A percentile compares a stretch with the other conserved stretches of the same genome.
Conservation (phyloP, 2,113 vertebrate species). For the Gasterosteus nipponicus region DNA sequence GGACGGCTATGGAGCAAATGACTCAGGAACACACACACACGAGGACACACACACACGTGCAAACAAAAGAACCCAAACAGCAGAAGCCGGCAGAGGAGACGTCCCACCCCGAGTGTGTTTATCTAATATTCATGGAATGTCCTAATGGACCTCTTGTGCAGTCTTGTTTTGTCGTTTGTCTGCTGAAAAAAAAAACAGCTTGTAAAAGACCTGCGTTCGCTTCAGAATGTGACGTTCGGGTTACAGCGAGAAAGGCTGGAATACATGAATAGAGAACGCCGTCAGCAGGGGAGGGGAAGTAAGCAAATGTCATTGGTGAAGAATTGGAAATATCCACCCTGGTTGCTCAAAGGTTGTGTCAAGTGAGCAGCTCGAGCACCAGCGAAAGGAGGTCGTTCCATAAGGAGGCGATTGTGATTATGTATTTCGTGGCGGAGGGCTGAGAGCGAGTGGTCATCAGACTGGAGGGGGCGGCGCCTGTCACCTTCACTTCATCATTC, state of each 20-base stretch:
- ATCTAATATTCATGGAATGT: constrained; percentile 68
- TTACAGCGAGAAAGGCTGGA: constrained; percentile 7
- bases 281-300: constrained; percentile 6
- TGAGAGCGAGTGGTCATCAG: neutral
- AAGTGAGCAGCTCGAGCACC: too few species aligned
- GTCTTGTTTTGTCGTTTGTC: constrained; percentile 47
- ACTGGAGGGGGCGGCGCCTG: neutral
- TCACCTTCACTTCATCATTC: neutral
- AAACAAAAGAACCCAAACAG: constrained; percentile 31
- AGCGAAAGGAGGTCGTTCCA: neutral
- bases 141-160: constrained; percentile 68
- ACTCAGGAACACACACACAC: constrained; percentile 48
- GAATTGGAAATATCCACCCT: neutral
- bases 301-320: constrained; percentile 10
- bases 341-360: too few species aligned
- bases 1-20: constrained; percentile 80
- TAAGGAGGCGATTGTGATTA: neutral
- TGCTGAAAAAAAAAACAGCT: constrained; percentile 34
- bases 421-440: too few species aligned
- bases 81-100: constrained; percentile 34
- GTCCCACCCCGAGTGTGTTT: constrained; percentile 45
- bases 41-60: neutral
- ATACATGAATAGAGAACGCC: constrained; percentile 28
- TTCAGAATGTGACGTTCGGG: constrained; percentile 7
- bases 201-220: neutral